phyloP scores from a whole-genome alignment of 2,888 invertebrate species.

The Podotricha telesiphe region DNA sequence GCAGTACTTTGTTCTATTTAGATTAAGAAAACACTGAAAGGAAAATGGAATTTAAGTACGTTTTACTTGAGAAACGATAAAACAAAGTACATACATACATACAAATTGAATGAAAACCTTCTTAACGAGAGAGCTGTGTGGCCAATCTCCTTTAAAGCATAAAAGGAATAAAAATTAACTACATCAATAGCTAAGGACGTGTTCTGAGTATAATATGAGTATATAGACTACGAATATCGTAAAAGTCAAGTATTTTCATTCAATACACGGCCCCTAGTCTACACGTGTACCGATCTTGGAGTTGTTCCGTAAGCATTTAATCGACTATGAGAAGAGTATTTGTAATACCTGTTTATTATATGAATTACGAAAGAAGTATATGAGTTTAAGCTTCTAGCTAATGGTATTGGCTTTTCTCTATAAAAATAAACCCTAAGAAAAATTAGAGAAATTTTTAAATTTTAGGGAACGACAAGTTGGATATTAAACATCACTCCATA shows the following conservation, averaged over 20 bases:
- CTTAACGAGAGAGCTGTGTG: not conserved
- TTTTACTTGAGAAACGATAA: not conserved
- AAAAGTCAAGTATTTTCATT: slow-evolving; percentile 19
- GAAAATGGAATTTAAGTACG: not conserved
- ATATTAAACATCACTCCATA: no score
- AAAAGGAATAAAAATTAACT: slow-evolving; percentile 12
- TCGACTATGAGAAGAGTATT: not conserved
- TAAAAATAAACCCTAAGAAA: no score
- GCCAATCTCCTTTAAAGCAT: slow-evolving; percentile 1
- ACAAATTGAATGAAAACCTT: not conserved
- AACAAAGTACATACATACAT: not conserved
- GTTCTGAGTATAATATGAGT: slow-evolving; percentile 2
- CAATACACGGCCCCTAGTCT: slow-evolving; percentile 13
- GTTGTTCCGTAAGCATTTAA: not conserved
- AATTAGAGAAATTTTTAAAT: no score
- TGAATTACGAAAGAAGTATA: no score
- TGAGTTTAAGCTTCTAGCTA: no score
- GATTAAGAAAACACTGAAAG: not conserved
- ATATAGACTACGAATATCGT: slow-evolving; percentile 7
- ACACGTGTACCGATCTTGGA: slow-evolving; percentile 17
- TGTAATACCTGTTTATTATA: no score
- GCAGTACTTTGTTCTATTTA: not conserved
- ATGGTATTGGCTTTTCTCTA: no score
- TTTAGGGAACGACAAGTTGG: no score
- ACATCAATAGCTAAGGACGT: slow-evolving; percentile 7